These are phyloP conservation scores for Lampropteryx suffumata DNA, from an alignment of 2,888 invertebrate genomes.

Conservation along the genomic window DNA sequence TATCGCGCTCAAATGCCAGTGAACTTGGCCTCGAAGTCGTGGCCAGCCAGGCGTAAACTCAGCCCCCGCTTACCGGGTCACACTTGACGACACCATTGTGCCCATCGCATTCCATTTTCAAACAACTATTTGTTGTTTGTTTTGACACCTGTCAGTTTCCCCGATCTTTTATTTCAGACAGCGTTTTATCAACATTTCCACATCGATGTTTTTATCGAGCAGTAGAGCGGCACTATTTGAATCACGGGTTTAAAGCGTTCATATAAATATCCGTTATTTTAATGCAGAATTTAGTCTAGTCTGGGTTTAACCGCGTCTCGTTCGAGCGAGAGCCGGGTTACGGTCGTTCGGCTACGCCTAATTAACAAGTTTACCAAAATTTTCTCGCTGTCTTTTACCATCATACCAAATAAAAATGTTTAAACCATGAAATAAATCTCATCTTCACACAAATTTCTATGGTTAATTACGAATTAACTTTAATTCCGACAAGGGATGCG, in stretches of 20 bases:
- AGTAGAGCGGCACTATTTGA: conserved; percentile 11
- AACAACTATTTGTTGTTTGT: conserved; percentile 40
- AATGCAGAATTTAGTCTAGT: conserved; percentile 19
- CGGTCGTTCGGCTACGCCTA: conserved; percentile 37
- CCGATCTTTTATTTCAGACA: background rate
- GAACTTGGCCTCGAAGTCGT: conserved; percentile 78
- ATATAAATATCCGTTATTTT: conserved; percentile 6
- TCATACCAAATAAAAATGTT: conserved; percentile 32
- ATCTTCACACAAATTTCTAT: conserved; percentile 28
- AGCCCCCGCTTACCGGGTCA: conserved; percentile 71
- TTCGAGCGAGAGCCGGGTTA: conserved; percentile 24
- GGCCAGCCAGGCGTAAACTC: conserved; percentile 60
- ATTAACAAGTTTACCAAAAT: conserved; percentile 39
- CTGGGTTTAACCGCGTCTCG: conserved; percentile 21
- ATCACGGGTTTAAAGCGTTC: conserved; percentile 3
- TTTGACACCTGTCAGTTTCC: conserved; percentile 38
- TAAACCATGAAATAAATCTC: conserved; percentile 36
- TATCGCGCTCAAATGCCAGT: conserved; percentile 82
- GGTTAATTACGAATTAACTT: conserved; percentile 39
- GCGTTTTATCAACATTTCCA: conserved; percentile 2
- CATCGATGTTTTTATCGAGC: conserved; percentile 16
- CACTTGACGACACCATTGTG: conserved; percentile 68
- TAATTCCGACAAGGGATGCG: conserved; percentile 27
- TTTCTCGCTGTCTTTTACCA: conserved; percentile 32
- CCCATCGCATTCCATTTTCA: conserved; percentile 49